Evolutionary conservation across 2,888 invertebrate species (phyloP), one percentile per base, ranked within the genome.

Genomic region (Melanchra persicariae): DNA sequence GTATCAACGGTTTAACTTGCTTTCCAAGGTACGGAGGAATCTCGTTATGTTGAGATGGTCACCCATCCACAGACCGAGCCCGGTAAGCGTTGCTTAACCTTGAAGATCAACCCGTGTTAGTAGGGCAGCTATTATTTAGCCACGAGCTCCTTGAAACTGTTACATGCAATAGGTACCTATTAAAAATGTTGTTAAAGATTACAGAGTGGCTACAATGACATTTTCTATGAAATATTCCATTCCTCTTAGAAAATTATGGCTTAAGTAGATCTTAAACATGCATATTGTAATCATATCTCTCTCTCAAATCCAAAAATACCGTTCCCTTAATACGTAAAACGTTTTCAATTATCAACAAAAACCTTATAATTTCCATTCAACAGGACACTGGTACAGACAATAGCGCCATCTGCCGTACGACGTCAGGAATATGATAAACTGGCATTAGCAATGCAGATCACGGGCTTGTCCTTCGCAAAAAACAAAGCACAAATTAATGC

Each of bases 401-500:
- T 60, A 80, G 75, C 84, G 84, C 74, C 90, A 88, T 88, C 89
- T 89, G 90, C 70, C 55, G 62, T 64, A 58, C 63, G 34, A 68
- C 72, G 76, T 74, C 71, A 72, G 70, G 73, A 83, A 81, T 85
- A 87, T 87, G 86, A 87, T 87, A 87, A 85, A 82, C 83, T 70
- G 60, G 65, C 54, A 89, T 89, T 89, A 88, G 89, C 88, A 89
- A 85, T 89, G 87, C 90, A 87, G 86, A 89, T 88, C 79, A 74
- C 79, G 82, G 72, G 74, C 73, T 79, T 79, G 84, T 86, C 85
- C 86, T 78, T 80, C 72, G 63, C 76, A 85, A 88, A 89, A 88
- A 89, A 86, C 88, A 86, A 88, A 89, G 86, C 88, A 87, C 77
- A 81, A 87, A 88, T 89, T 88, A 87, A 88, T 88, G 85, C 87